Conservation (phyloP, 2,888 invertebrate genomes). For the Troglohyphantes excavatus region DNA sequence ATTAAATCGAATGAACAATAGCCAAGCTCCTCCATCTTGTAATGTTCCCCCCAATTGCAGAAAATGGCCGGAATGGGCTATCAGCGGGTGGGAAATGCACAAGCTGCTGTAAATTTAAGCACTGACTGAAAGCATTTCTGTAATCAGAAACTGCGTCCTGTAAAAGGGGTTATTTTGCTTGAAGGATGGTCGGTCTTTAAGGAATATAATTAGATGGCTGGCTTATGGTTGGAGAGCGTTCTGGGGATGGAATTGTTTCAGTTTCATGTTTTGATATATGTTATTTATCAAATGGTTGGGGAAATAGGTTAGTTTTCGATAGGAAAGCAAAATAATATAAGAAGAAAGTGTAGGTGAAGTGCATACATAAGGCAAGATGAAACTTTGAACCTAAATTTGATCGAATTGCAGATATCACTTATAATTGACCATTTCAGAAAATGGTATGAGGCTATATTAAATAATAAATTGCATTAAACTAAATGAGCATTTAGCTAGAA, state of each 20-base stretch:
- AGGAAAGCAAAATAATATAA: no score
- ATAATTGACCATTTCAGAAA: no score
- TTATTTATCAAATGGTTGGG: background rate
- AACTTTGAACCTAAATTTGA: no score
- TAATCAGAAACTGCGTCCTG: slow-evolving; percentile 42
- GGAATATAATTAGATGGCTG: slow-evolving; percentile 16
- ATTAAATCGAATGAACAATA: background rate
- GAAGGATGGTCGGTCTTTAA: background rate
- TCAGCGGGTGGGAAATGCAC: slow-evolving; percentile 55
- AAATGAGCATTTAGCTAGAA: no score
- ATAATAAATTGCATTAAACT: no score
- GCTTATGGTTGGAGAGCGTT: slow-evolving; percentile 1
- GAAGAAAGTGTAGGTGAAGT: no score
- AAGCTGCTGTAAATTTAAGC: slow-evolving; percentile 39
- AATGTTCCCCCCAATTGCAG: slow-evolving; percentile 21
- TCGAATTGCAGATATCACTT: no score
- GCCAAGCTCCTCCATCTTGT: slow-evolving; percentile 2
- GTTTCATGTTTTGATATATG: background rate
- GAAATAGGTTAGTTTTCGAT: no score
- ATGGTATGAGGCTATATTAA: no score
- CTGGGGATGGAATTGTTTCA: background rate
- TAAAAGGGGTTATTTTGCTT: slow-evolving; percentile 13
- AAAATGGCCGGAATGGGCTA: slow-evolving; percentile 47
- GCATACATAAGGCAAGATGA: no score
- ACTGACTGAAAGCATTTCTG: slow-evolving; percentile 39